Conservation (phyloP, 2,113 vertebrate genomes). For the Corydoras sp. region DNA sequence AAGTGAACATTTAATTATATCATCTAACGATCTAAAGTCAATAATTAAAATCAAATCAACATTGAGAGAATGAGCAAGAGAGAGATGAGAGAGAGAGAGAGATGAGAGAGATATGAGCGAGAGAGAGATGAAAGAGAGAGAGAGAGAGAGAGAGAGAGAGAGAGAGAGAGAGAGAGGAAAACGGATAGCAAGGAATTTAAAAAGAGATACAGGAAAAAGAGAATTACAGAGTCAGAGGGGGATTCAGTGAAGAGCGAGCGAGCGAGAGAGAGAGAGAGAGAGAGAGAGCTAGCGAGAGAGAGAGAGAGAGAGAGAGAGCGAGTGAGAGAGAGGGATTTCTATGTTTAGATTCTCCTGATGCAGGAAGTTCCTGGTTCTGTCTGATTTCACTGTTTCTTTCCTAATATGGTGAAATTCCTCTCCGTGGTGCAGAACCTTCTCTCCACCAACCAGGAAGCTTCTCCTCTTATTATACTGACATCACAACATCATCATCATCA, state of each 20-base stretch:
- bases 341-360: slow-evolving; percentile 22
- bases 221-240: background rate
- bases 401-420: slow-evolving; percentile 38
- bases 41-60: too few relatives aligned
- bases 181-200: background rate
- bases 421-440: background rate
- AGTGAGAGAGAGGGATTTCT: slow-evolving; percentile 5
- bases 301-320: background rate
- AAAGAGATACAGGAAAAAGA: background rate
- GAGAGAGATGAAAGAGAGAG: too few relatives aligned
- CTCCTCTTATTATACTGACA: too few relatives aligned
- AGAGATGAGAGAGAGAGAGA: too few relatives aligned
- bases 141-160: background rate
- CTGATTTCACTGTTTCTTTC: slow-evolving; percentile 6
- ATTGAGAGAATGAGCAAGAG: too few relatives aligned
- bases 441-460: too few relatives aligned
- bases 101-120: too few relatives aligned
- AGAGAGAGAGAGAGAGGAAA: background rate
- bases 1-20: too few relatives aligned
- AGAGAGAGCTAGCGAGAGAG: background rate
- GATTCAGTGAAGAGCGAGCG: background rate
- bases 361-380: slow-evolving; percentile 1
- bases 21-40: too few relatives aligned
- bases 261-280: background rate
- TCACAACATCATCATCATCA: too few relatives aligned